phyloP scores from a whole-genome alignment of 2,113 vertebrate species.

The Ornithorhynchus anatinus region DNA sequence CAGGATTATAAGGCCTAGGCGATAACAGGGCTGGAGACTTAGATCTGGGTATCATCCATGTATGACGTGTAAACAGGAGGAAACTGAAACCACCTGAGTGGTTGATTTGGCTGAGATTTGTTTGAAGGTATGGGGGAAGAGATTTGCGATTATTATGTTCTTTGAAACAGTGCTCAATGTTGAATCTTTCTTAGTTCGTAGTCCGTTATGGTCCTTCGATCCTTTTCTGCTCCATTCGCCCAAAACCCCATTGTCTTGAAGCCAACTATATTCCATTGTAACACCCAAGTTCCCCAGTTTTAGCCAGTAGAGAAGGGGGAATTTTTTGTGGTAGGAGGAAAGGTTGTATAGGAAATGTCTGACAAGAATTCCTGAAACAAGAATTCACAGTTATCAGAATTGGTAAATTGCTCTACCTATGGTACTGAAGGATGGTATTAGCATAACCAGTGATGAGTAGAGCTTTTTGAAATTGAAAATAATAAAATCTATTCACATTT shows the following conservation, averaged over 20 bases:
- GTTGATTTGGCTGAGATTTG: too few species aligned
- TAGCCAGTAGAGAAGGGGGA: not conserved
- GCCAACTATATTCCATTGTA: not conserved
- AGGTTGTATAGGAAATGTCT: slow-evolving; percentile 22
- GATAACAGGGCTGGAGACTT: too few species aligned
- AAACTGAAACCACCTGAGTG: too few species aligned
- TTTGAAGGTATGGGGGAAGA: too few species aligned
- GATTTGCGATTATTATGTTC: too few species aligned
- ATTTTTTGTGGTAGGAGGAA: not conserved
- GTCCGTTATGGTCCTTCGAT: not conserved
- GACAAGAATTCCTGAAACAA: not conserved
- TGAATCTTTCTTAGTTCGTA: not conserved
- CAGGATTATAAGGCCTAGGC: too few species aligned
- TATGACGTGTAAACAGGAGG: too few species aligned
- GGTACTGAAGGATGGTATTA: slow-evolving; percentile 16
- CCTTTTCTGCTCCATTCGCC: slow-evolving; percentile 7
- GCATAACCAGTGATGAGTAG: slow-evolving; percentile 23
- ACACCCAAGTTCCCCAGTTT: not conserved
- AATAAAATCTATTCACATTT: slow-evolving; percentile 50
- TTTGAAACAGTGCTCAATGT: not conserved
- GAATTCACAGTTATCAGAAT: slow-evolving; percentile 28
- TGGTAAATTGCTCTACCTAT: slow-evolving; percentile 16
- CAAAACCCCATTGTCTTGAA: not conserved
- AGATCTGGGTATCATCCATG: too few species aligned
- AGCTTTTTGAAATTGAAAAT: slow-evolving; percentile 45